Conservation (phyloP, 2,888 invertebrate species). For the Sepioteuthis lessoniana region DNA sequence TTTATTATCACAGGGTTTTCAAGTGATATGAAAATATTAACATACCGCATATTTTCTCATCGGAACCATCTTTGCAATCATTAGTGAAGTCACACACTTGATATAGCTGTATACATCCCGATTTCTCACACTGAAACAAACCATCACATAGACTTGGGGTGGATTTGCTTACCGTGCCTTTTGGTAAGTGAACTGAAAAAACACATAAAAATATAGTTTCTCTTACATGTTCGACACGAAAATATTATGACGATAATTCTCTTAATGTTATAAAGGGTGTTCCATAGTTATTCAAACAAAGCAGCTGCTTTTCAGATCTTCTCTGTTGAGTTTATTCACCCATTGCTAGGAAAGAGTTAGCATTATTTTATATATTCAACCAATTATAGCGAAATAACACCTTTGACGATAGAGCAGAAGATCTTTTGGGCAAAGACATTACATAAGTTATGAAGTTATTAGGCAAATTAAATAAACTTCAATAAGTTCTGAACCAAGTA, state of each 20-base stretch:
- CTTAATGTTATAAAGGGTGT: neutral
- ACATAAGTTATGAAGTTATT: too few species aligned
- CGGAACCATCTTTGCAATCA: constrained; percentile 65
- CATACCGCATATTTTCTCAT: constrained; percentile 68
- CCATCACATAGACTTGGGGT: constrained; percentile 61
- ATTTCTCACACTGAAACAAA: constrained; percentile 59
- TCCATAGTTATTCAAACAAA: too few species aligned
- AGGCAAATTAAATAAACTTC: too few species aligned
- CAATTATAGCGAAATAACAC: too few species aligned
- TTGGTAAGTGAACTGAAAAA: constrained; percentile 56
- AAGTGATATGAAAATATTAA: neutral
- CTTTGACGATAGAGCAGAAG: too few species aligned
- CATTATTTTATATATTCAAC: too few species aligned
- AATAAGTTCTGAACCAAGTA: too few species aligned
- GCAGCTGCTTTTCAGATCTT: too few species aligned
- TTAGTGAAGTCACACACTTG: constrained; percentile 67
- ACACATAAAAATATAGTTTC: neutral
- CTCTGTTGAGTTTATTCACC: too few species aligned
- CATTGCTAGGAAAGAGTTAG: too few species aligned
- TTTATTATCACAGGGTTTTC: too few species aligned
- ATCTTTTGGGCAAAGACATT: too few species aligned
- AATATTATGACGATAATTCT: neutral
- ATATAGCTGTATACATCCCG: constrained; percentile 60
- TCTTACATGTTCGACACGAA: neutral
- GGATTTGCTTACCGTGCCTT: constrained; percentile 58